Percentiles rank a stretch among this genome's conserved stretches.
These are phyloP conservation scores for Odontothrips loti DNA, from an alignment of 2,888 invertebrate species.

Conservation along the genomic window DNA sequence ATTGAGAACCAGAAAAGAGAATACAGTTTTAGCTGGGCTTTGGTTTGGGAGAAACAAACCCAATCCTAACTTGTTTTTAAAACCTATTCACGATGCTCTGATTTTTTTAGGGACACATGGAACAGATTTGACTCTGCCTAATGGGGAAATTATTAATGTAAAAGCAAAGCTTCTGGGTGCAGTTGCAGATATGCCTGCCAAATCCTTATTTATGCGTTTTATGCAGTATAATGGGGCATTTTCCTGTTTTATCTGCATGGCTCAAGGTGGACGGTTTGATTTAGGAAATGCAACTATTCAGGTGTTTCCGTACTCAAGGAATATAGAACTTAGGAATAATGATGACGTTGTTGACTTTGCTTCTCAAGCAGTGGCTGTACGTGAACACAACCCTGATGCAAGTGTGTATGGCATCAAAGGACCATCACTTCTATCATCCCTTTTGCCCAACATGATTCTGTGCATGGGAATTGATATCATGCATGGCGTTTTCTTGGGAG, in stretches of 20 bases:
- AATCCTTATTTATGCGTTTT: too few relatives aligned
- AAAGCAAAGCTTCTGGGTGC: conserved; percentile 30
- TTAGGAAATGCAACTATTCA: too few relatives aligned
- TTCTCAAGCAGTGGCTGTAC: conserved; percentile 4
- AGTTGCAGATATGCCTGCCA: conserved; percentile 34
- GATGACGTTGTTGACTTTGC: conserved; percentile 6
- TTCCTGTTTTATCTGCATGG: too few relatives aligned
- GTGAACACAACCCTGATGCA: neutral
- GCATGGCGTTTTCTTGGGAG: conserved; percentile 32
- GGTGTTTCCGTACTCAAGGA: too few relatives aligned
- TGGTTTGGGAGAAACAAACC: neutral
- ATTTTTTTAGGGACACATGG: neutral
- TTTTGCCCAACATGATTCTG: conserved; percentile 30
- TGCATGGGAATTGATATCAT: conserved; percentile 32
- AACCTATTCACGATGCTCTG: neutral
- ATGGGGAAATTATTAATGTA: neutral
- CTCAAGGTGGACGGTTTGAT: too few relatives aligned
- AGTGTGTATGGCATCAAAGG: conserved; percentile 33
- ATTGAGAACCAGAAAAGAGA: neutral
- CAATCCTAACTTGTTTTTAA: neutral
- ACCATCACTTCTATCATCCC: conserved; percentile 29
- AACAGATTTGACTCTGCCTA: neutral
- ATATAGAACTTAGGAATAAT: conserved; percentile 29
- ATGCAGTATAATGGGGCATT: too few relatives aligned
- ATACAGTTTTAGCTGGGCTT: neutral